Evolutionary conservation across 2,113 vertebrate genomes (phyloP).

Genomic region (Tapirus terrestris): DNA sequence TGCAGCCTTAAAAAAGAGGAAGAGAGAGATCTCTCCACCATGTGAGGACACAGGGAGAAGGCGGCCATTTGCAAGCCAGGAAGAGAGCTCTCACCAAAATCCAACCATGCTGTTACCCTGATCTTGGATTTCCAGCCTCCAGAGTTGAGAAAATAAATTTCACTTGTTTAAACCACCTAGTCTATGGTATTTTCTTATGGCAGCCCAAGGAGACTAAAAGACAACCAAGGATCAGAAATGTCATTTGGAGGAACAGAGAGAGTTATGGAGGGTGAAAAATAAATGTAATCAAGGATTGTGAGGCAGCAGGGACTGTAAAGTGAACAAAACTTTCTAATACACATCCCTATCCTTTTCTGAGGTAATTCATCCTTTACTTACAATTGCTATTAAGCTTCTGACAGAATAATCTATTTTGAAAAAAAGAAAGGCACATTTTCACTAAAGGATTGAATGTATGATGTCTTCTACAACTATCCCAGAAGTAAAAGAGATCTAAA

Average conservation of each 20-base stretch:
- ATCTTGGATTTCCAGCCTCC: background rate
- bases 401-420: background rate
- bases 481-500: background rate
- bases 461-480: background rate
- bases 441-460: background rate
- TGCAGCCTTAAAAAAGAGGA: background rate
- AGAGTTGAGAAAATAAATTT: background rate
- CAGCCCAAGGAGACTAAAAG: background rate
- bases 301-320: background rate
- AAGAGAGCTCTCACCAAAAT: background rate
- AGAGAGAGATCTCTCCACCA: background rate
- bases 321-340: background rate
- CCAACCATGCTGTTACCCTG: background rate
- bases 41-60: background rate
- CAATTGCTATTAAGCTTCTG: background rate
- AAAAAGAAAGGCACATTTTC: background rate
- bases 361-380: background rate
- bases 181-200: background rate
- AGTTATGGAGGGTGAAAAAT: background rate
- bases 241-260: background rate
- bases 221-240: background rate
- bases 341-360: background rate
- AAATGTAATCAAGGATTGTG: background rate
- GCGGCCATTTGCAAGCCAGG: background rate
- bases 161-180: background rate